Percentiles rank a stretch among this genome's conserved stretches.
These are phyloP conservation scores for Dryadula phaetusa DNA, from an alignment of 2,888 invertebrate genomes.

Conservation along the genomic window DNA sequence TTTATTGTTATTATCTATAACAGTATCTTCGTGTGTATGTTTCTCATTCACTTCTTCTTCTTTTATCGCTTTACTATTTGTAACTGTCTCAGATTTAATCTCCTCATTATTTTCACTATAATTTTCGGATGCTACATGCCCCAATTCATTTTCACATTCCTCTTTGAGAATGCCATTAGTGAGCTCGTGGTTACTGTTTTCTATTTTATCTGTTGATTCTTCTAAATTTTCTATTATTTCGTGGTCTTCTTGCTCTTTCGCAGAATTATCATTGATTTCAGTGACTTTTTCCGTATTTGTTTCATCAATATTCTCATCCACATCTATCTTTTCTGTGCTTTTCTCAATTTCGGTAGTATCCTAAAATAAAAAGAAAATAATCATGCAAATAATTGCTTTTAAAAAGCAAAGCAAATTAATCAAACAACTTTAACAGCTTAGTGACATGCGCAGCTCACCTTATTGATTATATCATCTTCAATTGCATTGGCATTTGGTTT, in stretches of 20 bases:
- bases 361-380: constrained; percentile 43
- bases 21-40: constrained; percentile 46
- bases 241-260: constrained; percentile 27
- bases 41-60: constrained; percentile 44
- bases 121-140: constrained; percentile 45
- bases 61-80: constrained; percentile 37
- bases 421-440: constrained; percentile 57
- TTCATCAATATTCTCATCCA: constrained; percentile 18
- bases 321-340: neutral
- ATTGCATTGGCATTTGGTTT: constrained; percentile 49
- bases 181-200: constrained; percentile 44
- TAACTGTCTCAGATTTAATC: constrained; percentile 39
- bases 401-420: constrained; percentile 77
- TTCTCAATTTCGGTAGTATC: constrained; percentile 31
- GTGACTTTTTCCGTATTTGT: neutral
- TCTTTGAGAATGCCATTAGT: constrained; percentile 46
- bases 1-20: constrained; percentile 33
- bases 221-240: constrained; percentile 51
- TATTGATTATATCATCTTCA: constrained; percentile 54
- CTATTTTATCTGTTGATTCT: constrained; percentile 46
- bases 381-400: constrained; percentile 78
- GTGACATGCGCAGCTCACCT: constrained; percentile 71
- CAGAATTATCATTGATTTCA: constrained; percentile 33
- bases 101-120: constrained; percentile 44
- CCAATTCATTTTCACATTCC: constrained; percentile 48